phyloP scores from a whole-genome alignment of 2,888 invertebrate species.

The Drosophila prolongata region DNA sequence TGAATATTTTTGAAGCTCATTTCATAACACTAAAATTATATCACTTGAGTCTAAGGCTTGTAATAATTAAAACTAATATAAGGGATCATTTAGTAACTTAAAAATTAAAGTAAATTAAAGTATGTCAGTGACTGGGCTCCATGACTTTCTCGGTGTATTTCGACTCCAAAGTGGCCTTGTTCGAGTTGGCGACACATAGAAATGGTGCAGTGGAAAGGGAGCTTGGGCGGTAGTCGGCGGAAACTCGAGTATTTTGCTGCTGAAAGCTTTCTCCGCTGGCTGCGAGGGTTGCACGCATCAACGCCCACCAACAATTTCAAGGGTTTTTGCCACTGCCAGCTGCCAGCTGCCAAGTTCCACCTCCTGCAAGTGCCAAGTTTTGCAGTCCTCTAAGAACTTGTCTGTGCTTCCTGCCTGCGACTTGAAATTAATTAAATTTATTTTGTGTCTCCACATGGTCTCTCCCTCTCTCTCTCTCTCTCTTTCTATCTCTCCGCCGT shows the following conservation, averaged over 20 bases:
- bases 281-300: slow-evolving; percentile 82
- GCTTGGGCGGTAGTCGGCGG: slow-evolving; percentile 58
- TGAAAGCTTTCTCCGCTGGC: slow-evolving; percentile 72
- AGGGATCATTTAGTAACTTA: too few relatives aligned
- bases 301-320: slow-evolving; percentile 82
- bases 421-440: slow-evolving; percentile 68
- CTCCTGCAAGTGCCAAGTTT: slow-evolving; percentile 55
- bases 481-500: too few relatives aligned
- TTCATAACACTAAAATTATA: too few relatives aligned
- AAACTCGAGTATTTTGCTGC: slow-evolving; percentile 78
- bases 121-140: too few relatives aligned
- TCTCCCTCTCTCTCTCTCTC: not conserved
- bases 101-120: too few relatives aligned
- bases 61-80: too few relatives aligned
- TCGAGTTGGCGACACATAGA: slow-evolving; percentile 65
- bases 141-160: slow-evolving; percentile 6
- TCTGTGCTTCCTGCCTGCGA: slow-evolving; percentile 68
- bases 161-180: slow-evolving; percentile 62
- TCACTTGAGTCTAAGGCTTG: too few relatives aligned
- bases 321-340: slow-evolving; percentile 70
- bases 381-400: slow-evolving; percentile 70
- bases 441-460: slow-evolving; percentile 48
- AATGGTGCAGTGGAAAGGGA: slow-evolving; percentile 6
- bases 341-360: slow-evolving; percentile 52
- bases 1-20: too few relatives aligned